Evolutionary conservation across 2,113 vertebrate species (phyloP), one percentile per base, ranked within the genome.

Genomic region (Bubo blakistoni): DNA sequence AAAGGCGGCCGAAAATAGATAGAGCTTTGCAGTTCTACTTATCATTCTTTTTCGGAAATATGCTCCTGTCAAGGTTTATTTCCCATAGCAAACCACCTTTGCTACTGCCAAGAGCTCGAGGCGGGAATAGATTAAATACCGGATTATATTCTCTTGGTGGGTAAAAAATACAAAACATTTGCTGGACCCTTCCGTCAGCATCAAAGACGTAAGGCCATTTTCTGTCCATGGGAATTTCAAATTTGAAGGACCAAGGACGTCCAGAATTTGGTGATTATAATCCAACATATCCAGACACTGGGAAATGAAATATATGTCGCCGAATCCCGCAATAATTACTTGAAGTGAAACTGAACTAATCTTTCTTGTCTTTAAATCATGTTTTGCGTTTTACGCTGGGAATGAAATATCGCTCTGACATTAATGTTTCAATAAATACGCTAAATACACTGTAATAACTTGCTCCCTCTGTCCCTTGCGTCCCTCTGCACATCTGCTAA

Each of bases 41-140:
- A 52, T 90, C 42, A 67, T 76, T 97, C 47, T 86, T 88, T 92
- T 97, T 97, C 84, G 73, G 96, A 98, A 98, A 98, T 97, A 97
- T 66, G 78, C 77, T 92, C 87, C 97, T 98, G 98, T 98, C 97
- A 98, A 94, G 88, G 94, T 97, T 98, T 98, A 98, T 98, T 98
- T 98, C 97, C 98, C 96, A 61, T 96, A 96, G 97, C 97, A 97
- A 97, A 97, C 96, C 93, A 96, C 91, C 90, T 96, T 95, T 92
- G 86, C 93, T 57, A 92, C 87, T 97, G 97, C 96, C 97, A 97
- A 92, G 95, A 94, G 91, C 96, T 96, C 78, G 74, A 97, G 92
- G 78, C 34, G 19, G 47, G 70, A 85, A 88, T 71, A 96, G 88
- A 96, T 97, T 97, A 96, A 97, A 97, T 77, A 81, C 58, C 49